Conservation (phyloP, 2,113 vertebrate genomes). For the Halcyon senegalensis region DNA sequence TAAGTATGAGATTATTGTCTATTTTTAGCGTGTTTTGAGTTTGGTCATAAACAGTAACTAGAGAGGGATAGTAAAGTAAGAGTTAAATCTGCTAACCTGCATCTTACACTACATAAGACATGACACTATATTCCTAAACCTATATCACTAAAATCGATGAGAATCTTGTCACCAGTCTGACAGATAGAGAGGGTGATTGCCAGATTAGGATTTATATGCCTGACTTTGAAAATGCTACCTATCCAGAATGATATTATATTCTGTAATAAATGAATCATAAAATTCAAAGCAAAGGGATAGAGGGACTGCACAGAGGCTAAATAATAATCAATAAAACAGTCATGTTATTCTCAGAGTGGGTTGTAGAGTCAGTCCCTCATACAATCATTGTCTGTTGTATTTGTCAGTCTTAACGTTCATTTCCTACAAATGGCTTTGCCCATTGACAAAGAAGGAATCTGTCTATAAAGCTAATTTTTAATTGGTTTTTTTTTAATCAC, state of each 20-base stretch:
- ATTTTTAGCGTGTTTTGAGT: background rate
- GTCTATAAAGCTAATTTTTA: background rate
- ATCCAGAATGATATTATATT: slow-evolving; percentile 2
- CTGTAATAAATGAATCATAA: slow-evolving; percentile 37
- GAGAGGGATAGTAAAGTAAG: background rate
- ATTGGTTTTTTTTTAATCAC: background rate
- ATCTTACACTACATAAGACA: background rate
- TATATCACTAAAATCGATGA: background rate
- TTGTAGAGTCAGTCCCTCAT: background rate
- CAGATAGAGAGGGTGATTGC: background rate
- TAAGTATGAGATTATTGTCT: background rate
- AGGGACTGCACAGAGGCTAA: slow-evolving; percentile 27
- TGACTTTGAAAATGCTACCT: slow-evolving; percentile 19
- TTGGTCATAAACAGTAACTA: background rate
- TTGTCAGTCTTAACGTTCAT: slow-evolving; percentile 39
- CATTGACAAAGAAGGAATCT: slow-evolving; percentile 7
- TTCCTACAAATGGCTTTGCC: background rate
- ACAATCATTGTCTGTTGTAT: slow-evolving; percentile 13
- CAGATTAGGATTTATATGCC: slow-evolving; percentile 39
- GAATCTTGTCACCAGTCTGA: background rate
- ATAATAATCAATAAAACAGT: slow-evolving; percentile 33
- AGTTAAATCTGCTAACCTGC: background rate
- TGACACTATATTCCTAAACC: background rate
- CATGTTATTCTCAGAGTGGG: background rate
- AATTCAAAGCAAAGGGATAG: background rate